Evolutionary conservation across 2,888 invertebrate species (phyloP).

Genomic region (Candidula unifasciata): DNA sequence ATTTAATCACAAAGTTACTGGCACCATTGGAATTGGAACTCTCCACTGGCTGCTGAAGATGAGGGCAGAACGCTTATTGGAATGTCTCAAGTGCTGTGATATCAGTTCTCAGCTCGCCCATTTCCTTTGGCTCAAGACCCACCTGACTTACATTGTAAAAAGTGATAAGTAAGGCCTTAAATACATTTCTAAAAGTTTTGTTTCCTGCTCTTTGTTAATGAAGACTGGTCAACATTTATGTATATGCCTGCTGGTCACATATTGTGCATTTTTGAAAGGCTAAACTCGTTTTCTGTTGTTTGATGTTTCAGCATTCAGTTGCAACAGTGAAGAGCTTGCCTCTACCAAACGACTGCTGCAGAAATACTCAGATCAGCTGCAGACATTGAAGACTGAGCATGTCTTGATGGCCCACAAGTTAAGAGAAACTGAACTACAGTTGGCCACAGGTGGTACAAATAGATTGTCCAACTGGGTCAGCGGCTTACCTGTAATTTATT

Average conservation of each 20-base stretch:
- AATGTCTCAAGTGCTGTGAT: too few species aligned
- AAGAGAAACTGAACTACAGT: slow-evolving; percentile 26
- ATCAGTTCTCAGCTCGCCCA: too few species aligned
- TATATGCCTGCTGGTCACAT: too few species aligned
- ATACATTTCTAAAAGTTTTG: too few species aligned
- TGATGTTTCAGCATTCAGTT: slow-evolving; percentile 33
- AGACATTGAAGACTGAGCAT: slow-evolving; percentile 38
- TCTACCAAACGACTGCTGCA: slow-evolving; percentile 46
- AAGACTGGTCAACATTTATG: not conserved
- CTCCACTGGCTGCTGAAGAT: too few species aligned
- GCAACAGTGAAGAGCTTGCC: slow-evolving; percentile 46
- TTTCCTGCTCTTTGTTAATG: not conserved
- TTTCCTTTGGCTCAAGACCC: too few species aligned
- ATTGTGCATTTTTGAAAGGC: too few species aligned
- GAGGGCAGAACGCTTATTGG: too few species aligned
- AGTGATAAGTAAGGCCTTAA: too few species aligned
- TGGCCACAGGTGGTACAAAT: not conserved
- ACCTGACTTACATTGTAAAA: too few species aligned
- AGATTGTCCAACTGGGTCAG: slow-evolving; percentile 21
- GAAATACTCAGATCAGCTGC: slow-evolving; percentile 47
- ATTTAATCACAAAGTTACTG: too few species aligned
- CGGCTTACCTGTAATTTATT: slow-evolving; percentile 86
- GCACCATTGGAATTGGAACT: too few species aligned
- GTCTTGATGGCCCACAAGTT: slow-evolving; percentile 8
- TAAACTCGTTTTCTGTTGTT: not conserved